These are phyloP conservation scores for Malthinus flaveolus DNA, from an alignment of 2,888 invertebrate genomes.

Conservation along the genomic window DNA sequence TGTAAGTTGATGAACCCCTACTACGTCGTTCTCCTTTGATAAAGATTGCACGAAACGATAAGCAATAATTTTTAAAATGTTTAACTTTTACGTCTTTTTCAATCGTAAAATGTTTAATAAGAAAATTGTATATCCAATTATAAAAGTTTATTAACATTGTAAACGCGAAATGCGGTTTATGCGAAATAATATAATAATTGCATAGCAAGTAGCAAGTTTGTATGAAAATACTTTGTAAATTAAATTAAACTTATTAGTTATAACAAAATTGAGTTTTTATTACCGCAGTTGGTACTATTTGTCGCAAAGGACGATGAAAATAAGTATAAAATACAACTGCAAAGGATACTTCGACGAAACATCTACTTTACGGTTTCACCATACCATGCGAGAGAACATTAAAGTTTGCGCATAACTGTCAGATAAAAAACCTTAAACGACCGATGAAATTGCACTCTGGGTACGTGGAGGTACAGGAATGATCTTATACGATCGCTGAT, in stretches of 20 bases:
- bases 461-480: constrained; percentile 35
- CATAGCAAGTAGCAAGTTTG: not conserved
- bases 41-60: too few species aligned
- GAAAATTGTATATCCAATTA: constrained; percentile 2
- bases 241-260: not conserved
- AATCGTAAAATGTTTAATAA: not conserved
- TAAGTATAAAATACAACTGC: constrained; percentile 23
- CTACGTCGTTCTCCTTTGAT: too few species aligned
- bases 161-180: not conserved
- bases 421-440: constrained; percentile 41
- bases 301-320: constrained; percentile 23
- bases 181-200: too few species aligned
- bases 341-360: constrained; percentile 25
- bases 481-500: constrained; percentile 32
- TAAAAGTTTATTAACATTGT: not conserved
- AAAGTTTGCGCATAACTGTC: constrained; percentile 42
- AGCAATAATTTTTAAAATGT: too few species aligned
- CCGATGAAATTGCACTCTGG: constrained; percentile 38
- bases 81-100: too few species aligned
- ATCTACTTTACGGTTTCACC: constrained; percentile 29
- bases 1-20: too few species aligned
- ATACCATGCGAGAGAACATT: constrained; percentile 35
- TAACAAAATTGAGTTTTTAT: constrained; percentile 7
- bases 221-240: not conserved
- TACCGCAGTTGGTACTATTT: constrained; percentile 8